phyloP scores from a whole-genome alignment of 53 echinoderm and acorn worm species.

The Luidia sarsii region DNA sequence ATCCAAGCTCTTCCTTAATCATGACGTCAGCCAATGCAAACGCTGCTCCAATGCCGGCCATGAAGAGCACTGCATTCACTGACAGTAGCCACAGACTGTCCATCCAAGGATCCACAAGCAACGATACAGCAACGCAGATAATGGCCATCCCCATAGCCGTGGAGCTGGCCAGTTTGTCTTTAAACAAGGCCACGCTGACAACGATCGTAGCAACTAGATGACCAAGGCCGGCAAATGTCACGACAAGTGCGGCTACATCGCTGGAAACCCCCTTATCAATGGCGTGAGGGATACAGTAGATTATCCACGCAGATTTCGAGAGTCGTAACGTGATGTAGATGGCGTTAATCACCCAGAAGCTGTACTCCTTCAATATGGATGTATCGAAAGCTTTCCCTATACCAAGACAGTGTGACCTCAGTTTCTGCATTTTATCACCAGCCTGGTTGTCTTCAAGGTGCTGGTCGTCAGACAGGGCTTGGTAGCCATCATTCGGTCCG shows the following conservation, averaged over 20 bases:
- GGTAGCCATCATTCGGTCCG: neutral
- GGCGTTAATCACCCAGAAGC: neutral
- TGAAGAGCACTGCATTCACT: neutral
- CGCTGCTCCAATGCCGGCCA: neutral
- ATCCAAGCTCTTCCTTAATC: neutral
- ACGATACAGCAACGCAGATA: neutral
- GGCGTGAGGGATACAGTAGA: conserved; percentile 13
- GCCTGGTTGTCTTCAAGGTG: too few relatives aligned
- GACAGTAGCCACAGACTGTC: neutral
- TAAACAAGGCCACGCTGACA: neutral
- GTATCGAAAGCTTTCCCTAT: neutral
- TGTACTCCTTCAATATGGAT: neutral
- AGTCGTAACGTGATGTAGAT: neutral
- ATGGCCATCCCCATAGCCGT: neutral
- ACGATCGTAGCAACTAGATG: neutral
- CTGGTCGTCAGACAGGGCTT: too few relatives aligned
- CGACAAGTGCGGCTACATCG: conserved; percentile 3
- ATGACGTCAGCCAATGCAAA: neutral
- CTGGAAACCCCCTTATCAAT: neutral
- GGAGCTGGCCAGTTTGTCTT: neutral
- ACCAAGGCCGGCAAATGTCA: neutral
- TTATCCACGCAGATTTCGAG: neutral
- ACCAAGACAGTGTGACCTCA: too few relatives aligned
- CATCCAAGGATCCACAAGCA: neutral
- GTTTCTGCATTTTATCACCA: too few relatives aligned